Evolutionary conservation across 2,888 invertebrate genomes (phyloP), one percentile per base, ranked within the genome.

Genomic region (Sesia bembeciformis): DNA sequence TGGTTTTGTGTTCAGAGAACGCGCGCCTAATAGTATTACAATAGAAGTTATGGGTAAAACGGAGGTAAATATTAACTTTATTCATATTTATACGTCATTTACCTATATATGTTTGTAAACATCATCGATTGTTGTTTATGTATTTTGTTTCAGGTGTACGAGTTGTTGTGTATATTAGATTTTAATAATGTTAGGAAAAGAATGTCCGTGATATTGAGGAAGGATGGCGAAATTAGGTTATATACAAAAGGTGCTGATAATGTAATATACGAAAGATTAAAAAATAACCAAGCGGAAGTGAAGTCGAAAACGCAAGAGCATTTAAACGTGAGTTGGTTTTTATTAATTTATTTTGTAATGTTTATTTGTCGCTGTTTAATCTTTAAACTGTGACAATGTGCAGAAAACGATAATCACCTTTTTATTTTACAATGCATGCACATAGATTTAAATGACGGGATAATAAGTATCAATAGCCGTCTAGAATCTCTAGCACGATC

Each of bases 231-330:
- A 78, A 92, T 97, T 72, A 92, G 94, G 78, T 92, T 99, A 74
- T 98, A 96, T 84, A 98, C 98, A 84, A 99, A 99, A 91, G 98
- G 98, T 65, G 99, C 99, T 60, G 99, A 99, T 90, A 98, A 97
- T 88, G 97, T 98, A 69, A 96, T 99, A 76, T 98, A 98, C 85
- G 98, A 98, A 86, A 93, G 98, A 78, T 91, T 98, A 77, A 94
- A 94, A 85, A 83, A 90, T 62, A 93, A 93, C 65, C 95, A 94
- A 85, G 91, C 93, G 54, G 94, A 95, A 58, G 90, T 97, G 5
- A 96, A 94, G 87, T 89, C 92, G 52, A 94, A 93, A 76, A 98
- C 98, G 1, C 95, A 96, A 79, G 97, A 97, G 81, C 97, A 98
- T 91, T 92, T 98, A 69, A 98, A 98, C 90, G 97, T 97, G 84